Evolutionary conservation across 2,113 vertebrate species (phyloP).

Genomic region (Lophochroa leadbeateri): DNA sequence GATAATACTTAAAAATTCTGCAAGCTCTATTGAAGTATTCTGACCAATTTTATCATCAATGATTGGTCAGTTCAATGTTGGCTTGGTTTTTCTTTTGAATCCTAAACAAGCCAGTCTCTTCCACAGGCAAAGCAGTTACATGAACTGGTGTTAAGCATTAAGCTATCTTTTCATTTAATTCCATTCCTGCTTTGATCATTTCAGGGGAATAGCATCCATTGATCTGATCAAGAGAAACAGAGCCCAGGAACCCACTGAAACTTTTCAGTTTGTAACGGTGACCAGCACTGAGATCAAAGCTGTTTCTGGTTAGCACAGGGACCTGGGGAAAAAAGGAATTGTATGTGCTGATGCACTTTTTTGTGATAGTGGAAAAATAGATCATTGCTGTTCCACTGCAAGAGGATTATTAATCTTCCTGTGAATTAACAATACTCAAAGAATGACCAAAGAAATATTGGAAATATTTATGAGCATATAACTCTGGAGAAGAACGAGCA

Average conservation of each 20-base stretch:
- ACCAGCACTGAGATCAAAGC: neutral
- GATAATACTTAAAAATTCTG: neutral
- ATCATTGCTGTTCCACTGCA: neutral
- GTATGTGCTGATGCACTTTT: neutral
- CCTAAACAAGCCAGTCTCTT: neutral
- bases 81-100: neutral
- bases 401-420: neutral
- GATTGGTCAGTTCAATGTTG: neutral
- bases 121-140: neutral
- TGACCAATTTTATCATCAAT: neutral
- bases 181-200: neutral
- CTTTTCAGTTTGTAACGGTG: neutral
- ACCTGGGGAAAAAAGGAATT: neutral
- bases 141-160: neutral
- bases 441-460: neutral
- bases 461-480: neutral
- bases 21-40: neutral
- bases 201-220: neutral
- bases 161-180: neutral
- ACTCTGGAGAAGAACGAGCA: neutral
- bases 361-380: neutral
- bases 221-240: neutral
- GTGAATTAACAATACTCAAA: neutral
- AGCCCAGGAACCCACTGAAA: neutral
- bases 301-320: neutral